These are phyloP conservation scores for Trachelipus rathkii DNA, from an alignment of 1,140 invertebrate species.

Conservation along the genomic window DNA sequence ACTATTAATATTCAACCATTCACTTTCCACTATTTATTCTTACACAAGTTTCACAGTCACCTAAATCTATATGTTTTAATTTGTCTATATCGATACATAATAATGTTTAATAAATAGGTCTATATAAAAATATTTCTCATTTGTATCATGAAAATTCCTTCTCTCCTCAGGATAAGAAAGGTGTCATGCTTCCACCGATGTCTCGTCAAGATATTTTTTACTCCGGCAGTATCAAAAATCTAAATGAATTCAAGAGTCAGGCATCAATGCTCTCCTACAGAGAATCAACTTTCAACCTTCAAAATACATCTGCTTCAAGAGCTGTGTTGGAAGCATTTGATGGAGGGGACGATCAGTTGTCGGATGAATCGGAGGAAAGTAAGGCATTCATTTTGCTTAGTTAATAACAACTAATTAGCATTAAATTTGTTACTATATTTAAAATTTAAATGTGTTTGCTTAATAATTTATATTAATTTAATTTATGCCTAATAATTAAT, in stretches of 20 bases:
- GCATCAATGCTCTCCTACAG: slow-evolving; percentile 83
- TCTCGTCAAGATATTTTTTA: slow-evolving; percentile 98
- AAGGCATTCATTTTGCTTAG: too few relatives aligned
- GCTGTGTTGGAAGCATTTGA: slow-evolving; percentile 35
- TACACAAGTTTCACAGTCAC: too few relatives aligned
- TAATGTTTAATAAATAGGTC: neutral
- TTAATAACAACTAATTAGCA: too few relatives aligned
- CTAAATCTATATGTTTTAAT: too few relatives aligned
- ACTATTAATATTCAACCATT: too few relatives aligned
- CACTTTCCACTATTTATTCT: too few relatives aligned
- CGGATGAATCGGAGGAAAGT: neutral
- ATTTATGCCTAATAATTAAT: too few relatives aligned
- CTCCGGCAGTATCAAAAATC: slow-evolving; percentile 84
- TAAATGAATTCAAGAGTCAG: slow-evolving; percentile 87
- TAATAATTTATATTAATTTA: too few relatives aligned
- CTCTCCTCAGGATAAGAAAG: slow-evolving; percentile 26
- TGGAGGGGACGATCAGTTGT: slow-evolving; percentile 27
- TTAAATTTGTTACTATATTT: too few relatives aligned
- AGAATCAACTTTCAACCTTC: slow-evolving; percentile 73
- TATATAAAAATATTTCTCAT: neutral
- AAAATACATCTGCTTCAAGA: slow-evolving; percentile 44
- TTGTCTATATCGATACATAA: neutral
- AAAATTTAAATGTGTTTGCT: too few relatives aligned
- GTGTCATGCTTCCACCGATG: slow-evolving; percentile 77
- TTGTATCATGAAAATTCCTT: neutral